Evolutionary conservation across 2,888 invertebrate species (phyloP).

Genomic region (Anaspis maculata): DNA sequence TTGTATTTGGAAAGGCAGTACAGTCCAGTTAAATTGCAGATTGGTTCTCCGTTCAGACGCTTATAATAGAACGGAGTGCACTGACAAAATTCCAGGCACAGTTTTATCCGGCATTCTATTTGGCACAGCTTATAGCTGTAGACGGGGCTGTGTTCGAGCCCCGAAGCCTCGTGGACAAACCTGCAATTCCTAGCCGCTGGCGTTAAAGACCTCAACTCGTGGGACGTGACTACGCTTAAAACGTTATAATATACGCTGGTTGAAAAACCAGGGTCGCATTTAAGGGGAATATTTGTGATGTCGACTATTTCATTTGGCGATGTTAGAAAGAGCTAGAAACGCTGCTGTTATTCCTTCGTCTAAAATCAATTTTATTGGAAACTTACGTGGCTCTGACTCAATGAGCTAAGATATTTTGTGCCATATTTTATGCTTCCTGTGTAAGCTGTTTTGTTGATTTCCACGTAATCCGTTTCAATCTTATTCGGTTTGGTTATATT

Average conservation of each 20-base stretch:
- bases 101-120: neutral
- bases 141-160: slow-evolving; percentile 28
- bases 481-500: too few relatives aligned
- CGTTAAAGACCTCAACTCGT: neutral
- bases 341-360: neutral
- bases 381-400: too few relatives aligned
- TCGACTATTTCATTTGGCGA: slow-evolving; percentile 24
- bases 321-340: slow-evolving; percentile 21
- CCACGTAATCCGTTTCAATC: neutral
- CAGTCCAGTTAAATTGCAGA: slow-evolving; percentile 35
- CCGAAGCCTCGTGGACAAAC: slow-evolving; percentile 26
- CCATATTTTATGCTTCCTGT: neutral
- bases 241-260: too few relatives aligned
- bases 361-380: slow-evolving; percentile 3
- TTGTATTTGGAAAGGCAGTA: slow-evolving; percentile 30
- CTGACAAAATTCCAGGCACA: neutral
- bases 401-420: neutral
- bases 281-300: too few relatives aligned
- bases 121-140: slow-evolving; percentile 24
- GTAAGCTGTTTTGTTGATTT: neutral
- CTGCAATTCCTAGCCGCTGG: slow-evolving; percentile 33
- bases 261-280: too few relatives aligned
- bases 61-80: neutral
- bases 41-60: slow-evolving; percentile 21
- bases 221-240: too few relatives aligned